Conservation (phyloP, 1,140 invertebrate genomes). For the Tetramorium simillimum region DNA sequence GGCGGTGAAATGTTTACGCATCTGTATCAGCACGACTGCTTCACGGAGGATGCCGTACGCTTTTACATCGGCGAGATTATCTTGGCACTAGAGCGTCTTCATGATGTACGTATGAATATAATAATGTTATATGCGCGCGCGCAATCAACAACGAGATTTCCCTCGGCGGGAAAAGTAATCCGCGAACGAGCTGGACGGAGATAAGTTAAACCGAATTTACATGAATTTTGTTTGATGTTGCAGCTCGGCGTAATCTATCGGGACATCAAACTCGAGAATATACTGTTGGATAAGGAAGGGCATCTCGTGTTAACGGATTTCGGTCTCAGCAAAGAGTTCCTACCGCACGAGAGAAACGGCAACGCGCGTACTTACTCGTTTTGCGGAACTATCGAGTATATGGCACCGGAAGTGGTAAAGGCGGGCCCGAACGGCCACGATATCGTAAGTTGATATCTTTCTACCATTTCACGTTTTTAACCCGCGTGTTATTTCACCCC, state of each 20-base stretch:
- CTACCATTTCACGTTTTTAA: slow-evolving; percentile 18
- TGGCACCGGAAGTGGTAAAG: slow-evolving; percentile 96
- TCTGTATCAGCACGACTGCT: slow-evolving; percentile 94
- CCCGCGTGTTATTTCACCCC: slow-evolving; percentile 6
- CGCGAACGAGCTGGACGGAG: background rate
- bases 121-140: background rate
- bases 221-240: slow-evolving; percentile 73
- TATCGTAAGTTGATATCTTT: slow-evolving; percentile 89
- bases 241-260: slow-evolving; percentile 98
- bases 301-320: slow-evolving; percentile 97
- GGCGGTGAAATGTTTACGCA: slow-evolving; percentile 97
- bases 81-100: slow-evolving; percentile 95
- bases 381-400: slow-evolving; percentile 99
- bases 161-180: background rate
- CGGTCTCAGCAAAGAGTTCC: slow-evolving; percentile 95
- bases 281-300: slow-evolving; percentile 94
- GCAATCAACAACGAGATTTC: background rate
- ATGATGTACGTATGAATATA: slow-evolving; percentile 88
- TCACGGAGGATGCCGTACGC: slow-evolving; percentile 93
- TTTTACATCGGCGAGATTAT: slow-evolving; percentile 97
- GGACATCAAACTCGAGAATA: slow-evolving; percentile 98
- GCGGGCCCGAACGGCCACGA: slow-evolving; percentile 94
- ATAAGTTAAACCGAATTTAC: background rate
- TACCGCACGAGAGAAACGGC: slow-evolving; percentile 87
- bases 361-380: slow-evolving; percentile 95